Conservation (phyloP, 2,888 invertebrate species). For the Choristoneura rosaceana region DNA sequence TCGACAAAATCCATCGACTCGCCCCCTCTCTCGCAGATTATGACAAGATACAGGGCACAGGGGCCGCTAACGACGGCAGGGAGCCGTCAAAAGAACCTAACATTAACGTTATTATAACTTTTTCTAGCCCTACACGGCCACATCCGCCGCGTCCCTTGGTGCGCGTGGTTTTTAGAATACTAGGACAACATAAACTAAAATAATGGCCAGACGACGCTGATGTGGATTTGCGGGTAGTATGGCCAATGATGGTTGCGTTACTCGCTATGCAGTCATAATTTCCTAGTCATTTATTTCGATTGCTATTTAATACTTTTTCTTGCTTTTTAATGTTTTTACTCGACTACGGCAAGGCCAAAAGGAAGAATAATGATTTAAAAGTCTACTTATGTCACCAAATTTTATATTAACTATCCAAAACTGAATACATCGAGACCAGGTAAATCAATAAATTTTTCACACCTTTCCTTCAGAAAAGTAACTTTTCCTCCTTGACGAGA, state of each 20-base stretch:
- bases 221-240: not conserved
- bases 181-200: slow-evolving; percentile 3
- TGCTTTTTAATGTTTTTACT: no score
- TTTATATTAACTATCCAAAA: no score
- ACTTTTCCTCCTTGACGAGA: no score
- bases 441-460: no score
- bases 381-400: no score
- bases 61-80: slow-evolving; percentile 82
- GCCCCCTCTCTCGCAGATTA: slow-evolving; percentile 77
- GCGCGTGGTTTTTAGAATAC: slow-evolving; percentile 31
- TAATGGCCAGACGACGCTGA: not conserved
- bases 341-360: no score
- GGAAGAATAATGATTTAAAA: no score
- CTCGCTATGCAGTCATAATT: not conserved
- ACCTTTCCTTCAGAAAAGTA: no score
- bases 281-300: not conserved
- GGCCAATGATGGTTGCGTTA: not conserved
- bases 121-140: slow-evolving; percentile 67
- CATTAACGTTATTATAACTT: slow-evolving; percentile 85
- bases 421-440: no score
- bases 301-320: no score
- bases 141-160: slow-evolving; percentile 44
- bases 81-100: slow-evolving; percentile 82
- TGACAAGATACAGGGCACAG: slow-evolving; percentile 83
- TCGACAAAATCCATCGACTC: slow-evolving; percentile 43